Conservation (phyloP, 2,113 vertebrate genomes). For the Alces alces region DNA sequence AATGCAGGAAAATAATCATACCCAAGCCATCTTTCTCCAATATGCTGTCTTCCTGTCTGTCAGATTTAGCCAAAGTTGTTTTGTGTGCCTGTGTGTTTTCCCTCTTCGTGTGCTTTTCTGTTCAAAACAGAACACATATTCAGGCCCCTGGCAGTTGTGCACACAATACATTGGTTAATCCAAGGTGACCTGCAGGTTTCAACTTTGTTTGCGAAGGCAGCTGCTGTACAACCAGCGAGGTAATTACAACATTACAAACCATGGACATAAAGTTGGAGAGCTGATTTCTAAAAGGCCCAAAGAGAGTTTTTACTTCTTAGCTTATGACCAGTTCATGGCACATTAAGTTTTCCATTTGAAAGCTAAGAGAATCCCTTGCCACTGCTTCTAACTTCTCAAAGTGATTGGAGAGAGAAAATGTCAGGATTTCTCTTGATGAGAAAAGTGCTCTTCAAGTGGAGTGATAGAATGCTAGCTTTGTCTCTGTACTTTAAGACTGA, state of each 20-base stretch:
- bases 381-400: conserved; percentile 30
- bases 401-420: conserved; percentile 5
- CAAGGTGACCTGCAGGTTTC: conserved; percentile 50
- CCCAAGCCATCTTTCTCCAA: neutral
- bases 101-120: neutral
- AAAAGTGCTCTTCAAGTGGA: neutral
- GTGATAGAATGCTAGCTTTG: neutral
- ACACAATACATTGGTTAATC: neutral
- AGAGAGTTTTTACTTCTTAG: conserved; percentile 54
- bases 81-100: neutral
- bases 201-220: conserved; percentile 34
- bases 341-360: conserved; percentile 57
- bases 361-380: conserved; percentile 27
- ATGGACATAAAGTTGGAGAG: neutral
- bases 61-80: neutral
- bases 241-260: neutral
- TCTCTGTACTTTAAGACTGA: neutral
- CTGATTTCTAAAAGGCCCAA: conserved; percentile 45
- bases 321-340: conserved; percentile 55
- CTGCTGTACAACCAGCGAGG: neutral
- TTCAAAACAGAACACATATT: neutral
- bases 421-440: neutral
- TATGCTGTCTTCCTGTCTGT: neutral
- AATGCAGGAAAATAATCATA: neutral
- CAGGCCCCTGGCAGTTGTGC: neutral